Conservation (phyloP, 2,888 invertebrate species). For the Hemaris fuciformis region DNA sequence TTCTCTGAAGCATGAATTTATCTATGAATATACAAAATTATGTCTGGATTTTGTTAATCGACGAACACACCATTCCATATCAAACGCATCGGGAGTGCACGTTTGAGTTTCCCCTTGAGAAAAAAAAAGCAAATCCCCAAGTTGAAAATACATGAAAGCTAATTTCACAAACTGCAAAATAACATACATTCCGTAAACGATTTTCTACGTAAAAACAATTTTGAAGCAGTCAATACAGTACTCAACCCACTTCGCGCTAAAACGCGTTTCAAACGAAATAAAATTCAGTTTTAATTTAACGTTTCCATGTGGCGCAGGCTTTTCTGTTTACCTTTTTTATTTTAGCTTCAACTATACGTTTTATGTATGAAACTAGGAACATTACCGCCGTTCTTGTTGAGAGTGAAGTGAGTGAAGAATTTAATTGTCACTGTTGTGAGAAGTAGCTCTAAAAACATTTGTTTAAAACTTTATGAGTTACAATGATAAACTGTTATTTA, state of each 20-base stretch:
- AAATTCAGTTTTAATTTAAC: constrained; percentile 19
- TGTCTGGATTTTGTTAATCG: too few species aligned
- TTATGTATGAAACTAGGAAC: neutral
- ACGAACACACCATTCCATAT: too few species aligned
- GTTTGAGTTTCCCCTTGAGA: neutral
- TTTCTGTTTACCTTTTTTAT: neutral
- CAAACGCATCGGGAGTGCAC: too few species aligned
- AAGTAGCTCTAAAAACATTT: too few species aligned
- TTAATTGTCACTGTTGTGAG: neutral
- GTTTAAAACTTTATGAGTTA: too few species aligned
- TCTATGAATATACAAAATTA: too few species aligned
- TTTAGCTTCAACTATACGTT: neutral
- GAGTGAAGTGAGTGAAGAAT: neutral
- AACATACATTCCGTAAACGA: neutral
- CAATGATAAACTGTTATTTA: too few species aligned
- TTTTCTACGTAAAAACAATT: neutral
- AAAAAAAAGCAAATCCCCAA: neutral
- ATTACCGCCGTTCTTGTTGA: neutral
- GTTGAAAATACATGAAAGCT: neutral
- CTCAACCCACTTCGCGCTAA: constrained; percentile 17
- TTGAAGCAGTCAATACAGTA: constrained; percentile 14
- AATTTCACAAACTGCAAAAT: neutral
- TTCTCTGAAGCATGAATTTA: too few species aligned
- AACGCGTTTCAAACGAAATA: constrained; percentile 18
- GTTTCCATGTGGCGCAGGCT: neutral